Conservation (phyloP, 2,113 vertebrate genomes). For the Oryctolagus cuniculus region DNA sequence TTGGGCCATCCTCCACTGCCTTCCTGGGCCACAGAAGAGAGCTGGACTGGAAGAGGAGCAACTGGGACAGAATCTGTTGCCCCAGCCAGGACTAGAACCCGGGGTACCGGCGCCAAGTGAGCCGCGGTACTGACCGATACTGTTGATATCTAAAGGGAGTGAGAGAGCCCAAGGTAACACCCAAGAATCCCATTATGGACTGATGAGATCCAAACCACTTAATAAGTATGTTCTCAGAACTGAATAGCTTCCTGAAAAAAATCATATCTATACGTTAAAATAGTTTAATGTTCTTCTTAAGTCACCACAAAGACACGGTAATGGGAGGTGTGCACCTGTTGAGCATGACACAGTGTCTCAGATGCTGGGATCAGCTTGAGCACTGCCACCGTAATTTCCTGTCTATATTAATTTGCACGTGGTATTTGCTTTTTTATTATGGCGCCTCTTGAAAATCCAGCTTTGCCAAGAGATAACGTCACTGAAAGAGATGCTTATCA, state of each 20-base stretch:
- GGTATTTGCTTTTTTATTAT: background rate
- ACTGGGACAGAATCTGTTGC: too few relatives aligned
- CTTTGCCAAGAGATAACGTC: background rate
- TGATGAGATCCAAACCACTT: background rate
- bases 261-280: background rate
- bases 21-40: too few relatives aligned
- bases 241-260: background rate
- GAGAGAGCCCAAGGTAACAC: background rate
- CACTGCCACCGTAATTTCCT: background rate
- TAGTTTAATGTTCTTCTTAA: conserved; percentile 3
- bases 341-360: background rate
- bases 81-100: too few relatives aligned
- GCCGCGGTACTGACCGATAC: too few relatives aligned
- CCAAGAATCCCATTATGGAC: background rate
- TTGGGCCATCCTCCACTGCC: too few relatives aligned
- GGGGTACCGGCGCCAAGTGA: too few relatives aligned
- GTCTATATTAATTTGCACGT: background rate
- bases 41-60: too few relatives aligned
- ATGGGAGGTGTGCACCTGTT: background rate
- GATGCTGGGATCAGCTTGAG: background rate
- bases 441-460: conserved; percentile 15
- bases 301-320: background rate
- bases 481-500: background rate
- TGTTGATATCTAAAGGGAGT: too few relatives aligned
- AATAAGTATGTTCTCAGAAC: background rate